Evolutionary conservation across 2,113 vertebrate genomes (phyloP).

Genomic region (Baryphthengus martii): DNA sequence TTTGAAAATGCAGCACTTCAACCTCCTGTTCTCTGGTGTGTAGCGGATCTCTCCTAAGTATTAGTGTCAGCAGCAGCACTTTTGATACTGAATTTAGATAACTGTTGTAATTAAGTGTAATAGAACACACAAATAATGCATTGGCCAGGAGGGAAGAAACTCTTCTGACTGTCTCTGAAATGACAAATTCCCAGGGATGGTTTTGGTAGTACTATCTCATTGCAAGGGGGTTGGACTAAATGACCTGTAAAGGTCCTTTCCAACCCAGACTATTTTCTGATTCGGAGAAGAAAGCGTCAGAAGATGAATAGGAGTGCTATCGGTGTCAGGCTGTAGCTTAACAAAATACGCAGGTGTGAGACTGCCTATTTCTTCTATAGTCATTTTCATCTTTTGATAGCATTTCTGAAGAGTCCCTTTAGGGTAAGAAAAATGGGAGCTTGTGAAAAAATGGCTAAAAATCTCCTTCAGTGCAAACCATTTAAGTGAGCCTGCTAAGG

Average conservation of each 20-base stretch:
- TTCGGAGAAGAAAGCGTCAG: background rate
- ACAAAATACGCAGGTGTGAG: background rate
- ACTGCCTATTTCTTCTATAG: background rate
- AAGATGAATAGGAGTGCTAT: background rate
- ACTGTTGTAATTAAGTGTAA: accelerated
- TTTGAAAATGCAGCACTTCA: background rate
- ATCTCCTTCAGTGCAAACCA: background rate
- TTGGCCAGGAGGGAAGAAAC: background rate
- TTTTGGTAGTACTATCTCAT: background rate
- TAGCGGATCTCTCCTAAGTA: background rate
- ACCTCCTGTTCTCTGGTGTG: background rate
- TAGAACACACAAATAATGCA: background rate
- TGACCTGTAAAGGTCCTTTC: background rate
- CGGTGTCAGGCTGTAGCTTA: background rate
- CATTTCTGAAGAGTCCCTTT: background rate
- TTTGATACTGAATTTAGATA: background rate
- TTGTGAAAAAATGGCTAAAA: background rate
- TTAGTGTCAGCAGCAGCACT: background rate
- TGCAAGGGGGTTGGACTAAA: accelerated
- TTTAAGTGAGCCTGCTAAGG: background rate
- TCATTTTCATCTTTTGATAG: background rate
- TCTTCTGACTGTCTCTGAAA: background rate
- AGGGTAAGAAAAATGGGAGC: accelerated
- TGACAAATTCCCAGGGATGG: background rate
- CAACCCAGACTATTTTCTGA: background rate